Evolutionary conservation across 2,797 vertebrate species (phyloP), one percentile per base, ranked within the genome.

Genomic region (Schizopygopsis malacanthus): DNA sequence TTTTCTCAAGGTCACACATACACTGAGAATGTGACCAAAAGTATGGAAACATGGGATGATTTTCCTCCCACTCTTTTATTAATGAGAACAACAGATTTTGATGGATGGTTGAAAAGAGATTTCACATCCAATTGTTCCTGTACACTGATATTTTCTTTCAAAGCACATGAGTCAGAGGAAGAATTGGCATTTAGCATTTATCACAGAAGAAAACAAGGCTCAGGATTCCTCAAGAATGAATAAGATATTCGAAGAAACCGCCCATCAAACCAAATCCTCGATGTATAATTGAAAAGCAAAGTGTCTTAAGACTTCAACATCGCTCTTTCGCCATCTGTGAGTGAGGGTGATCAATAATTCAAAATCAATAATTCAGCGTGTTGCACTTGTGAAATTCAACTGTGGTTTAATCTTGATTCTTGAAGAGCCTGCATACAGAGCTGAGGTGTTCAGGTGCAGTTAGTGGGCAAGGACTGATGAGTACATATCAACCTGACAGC

Each of bases 261-360:
- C 41, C 25, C 69, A 73, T 72, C 43, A 54, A 78, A 54, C 45
- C 65, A 80, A 50, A 85, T 63, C 43, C 54, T 71, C 5, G 1
- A 72, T 85, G 41, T 80, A 80, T 85, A 61, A 80, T 85, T 80
- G 20, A 85, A 85, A 71, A 73, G 41, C 50, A 71, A 56, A 79
- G 83, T 61, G 77, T 37, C 25, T 1, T 50, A 22, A 50, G 43
- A 80, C 47, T 80, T 80, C 41, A 63, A 39, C 50, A 71, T 71
- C 37, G 13, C 59, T 70, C 39, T 85, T 72, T 80, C 13, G 39
- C 84, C 39, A 80, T 79, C 41, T 71, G 83, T 61, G 52, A 73
- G 54, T 41, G 54, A 80, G 28, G 39, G 52, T 65, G 84, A 85
- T 28, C 25, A 28, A 28, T 28, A 28, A 28, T 28, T 28, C 11